phyloP scores from a whole-genome alignment of 2,888 invertebrate species.

The Apodemia hepburni region DNA sequence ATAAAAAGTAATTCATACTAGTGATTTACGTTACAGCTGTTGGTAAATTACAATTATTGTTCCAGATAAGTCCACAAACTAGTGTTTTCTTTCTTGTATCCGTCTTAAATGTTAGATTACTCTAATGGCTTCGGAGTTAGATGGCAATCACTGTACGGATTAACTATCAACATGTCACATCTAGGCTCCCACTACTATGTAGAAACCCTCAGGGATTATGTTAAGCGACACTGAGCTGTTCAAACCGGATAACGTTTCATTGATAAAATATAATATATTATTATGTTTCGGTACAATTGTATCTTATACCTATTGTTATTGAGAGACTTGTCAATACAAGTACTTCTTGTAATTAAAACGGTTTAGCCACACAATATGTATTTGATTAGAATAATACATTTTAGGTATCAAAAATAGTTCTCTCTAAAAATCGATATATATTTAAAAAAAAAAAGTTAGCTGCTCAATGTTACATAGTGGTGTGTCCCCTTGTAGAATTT shows the following conservation, averaged over 20 bases:
- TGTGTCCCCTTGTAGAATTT: too few species aligned
- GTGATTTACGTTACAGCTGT: too few species aligned
- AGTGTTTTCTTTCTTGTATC: not conserved
- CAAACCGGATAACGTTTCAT: not conserved
- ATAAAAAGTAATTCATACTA: too few species aligned
- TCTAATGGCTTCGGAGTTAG: not conserved
- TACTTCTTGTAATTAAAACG: too few species aligned
- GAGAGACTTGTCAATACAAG: too few species aligned
- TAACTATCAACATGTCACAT: constrained; percentile 14
- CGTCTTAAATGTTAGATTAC: not conserved
- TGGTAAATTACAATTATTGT: too few species aligned
- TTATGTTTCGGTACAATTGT: not conserved
- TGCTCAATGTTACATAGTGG: too few species aligned
- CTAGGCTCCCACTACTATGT: constrained; percentile 5
- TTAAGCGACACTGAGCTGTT: not conserved
- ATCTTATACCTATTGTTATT: not conserved
- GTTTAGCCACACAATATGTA: too few species aligned
- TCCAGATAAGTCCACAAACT: not conserved
- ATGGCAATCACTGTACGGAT: constrained; percentile 11
- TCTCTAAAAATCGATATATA: too few species aligned
- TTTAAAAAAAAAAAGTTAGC: too few species aligned
- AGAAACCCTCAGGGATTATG: constrained; percentile 7
- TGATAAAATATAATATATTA: constrained; percentile 11
- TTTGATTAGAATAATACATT: too few species aligned
- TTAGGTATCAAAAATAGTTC: too few species aligned